Percentiles rank a stretch among this genome's conserved stretches.
Evolutionary conservation across 2,113 vertebrate genomes (phyloP).

Genomic region (Eupsittula cactorum): DNA sequence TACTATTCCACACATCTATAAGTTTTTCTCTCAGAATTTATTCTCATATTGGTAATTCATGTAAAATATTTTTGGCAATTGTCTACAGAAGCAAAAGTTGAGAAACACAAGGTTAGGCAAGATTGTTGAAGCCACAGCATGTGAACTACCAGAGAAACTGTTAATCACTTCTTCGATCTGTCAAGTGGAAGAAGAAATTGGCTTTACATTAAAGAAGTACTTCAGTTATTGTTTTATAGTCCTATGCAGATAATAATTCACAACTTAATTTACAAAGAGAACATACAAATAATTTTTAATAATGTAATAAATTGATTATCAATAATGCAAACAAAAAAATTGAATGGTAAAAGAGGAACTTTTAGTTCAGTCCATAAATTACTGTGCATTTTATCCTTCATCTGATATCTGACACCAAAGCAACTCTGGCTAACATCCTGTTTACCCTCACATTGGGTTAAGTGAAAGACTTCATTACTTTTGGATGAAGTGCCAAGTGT

Average conservation of each 20-base stretch:
- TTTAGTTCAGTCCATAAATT: slow-evolving; percentile 18
- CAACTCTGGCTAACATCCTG: slow-evolving; percentile 60
- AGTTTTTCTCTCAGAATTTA: not conserved
- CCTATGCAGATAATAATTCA: not conserved
- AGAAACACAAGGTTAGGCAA: not conserved
- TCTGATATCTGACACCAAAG: slow-evolving; percentile 64
- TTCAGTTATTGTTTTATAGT: not conserved
- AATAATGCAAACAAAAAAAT: not conserved
- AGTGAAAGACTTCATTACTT: slow-evolving; percentile 54
- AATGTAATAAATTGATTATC: too few relatives aligned
- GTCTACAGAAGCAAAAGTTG: not conserved
- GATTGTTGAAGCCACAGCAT: not conserved
- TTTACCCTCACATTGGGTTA: slow-evolving; percentile 64
- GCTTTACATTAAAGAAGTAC: not conserved
- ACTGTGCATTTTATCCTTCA: not conserved
- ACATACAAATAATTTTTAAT: not conserved
- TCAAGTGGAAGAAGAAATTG: slow-evolving; percentile 1
- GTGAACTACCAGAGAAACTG: not conserved
- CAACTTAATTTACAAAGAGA: not conserved
- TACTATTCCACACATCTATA: not conserved
- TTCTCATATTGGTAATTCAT: not conserved
- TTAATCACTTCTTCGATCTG: not conserved
- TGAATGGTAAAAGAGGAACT: not conserved
- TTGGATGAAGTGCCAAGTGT: slow-evolving; percentile 57
- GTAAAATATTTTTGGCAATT: slow-evolving; percentile 39